phyloP scores from a whole-genome alignment of 2,888 invertebrate genomes.

The Ctenicera cuprea region DNA sequence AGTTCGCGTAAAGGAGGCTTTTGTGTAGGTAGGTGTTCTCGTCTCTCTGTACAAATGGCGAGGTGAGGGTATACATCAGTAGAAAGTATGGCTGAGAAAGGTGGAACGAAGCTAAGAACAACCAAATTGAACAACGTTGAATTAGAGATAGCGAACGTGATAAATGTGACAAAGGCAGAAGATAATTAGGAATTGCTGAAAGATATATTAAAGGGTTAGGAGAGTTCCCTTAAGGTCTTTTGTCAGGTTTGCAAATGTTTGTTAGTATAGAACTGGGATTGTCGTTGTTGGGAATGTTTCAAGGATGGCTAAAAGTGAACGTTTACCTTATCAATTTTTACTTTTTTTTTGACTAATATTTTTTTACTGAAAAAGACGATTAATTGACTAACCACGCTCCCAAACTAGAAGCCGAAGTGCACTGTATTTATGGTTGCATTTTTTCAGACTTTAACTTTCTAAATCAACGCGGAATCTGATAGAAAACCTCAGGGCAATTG shows the following conservation, averaged over 20 bases:
- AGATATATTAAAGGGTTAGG: conserved; percentile 55
- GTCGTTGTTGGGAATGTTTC: conserved; percentile 1
- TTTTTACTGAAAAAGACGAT: too few relatives aligned
- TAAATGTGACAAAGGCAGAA: conserved; percentile 56
- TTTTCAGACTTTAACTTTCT: too few relatives aligned
- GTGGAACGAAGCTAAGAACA: conserved; percentile 43
- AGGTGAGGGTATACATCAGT: conserved; percentile 11
- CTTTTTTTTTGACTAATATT: too few relatives aligned
- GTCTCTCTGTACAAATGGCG: conserved; percentile 29
- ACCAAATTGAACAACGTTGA: conserved; percentile 53
- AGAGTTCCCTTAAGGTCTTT: conserved; percentile 27
- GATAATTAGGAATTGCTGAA: conserved; percentile 56
- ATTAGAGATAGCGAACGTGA: conserved; percentile 56
- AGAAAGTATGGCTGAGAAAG: conserved; percentile 14
- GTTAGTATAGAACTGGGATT: background rate
- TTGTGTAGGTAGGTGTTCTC: conserved; percentile 24
- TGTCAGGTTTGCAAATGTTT: conserved; percentile 23
- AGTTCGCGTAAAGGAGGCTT: conserved; percentile 25
- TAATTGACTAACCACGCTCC: too few relatives aligned
- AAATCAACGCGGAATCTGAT: too few relatives aligned
- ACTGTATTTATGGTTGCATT: too few relatives aligned
- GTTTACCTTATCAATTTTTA: background rate
- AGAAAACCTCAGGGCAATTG: too few relatives aligned
- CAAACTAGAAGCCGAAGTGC: too few relatives aligned
- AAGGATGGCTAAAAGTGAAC: background rate